A percentile compares a stretch with the other conserved stretches of the same genome.
These are phyloP conservation scores for Cheilinus undulatus DNA, from an alignment of 2,113 vertebrate genomes.

Conservation along the genomic window DNA sequence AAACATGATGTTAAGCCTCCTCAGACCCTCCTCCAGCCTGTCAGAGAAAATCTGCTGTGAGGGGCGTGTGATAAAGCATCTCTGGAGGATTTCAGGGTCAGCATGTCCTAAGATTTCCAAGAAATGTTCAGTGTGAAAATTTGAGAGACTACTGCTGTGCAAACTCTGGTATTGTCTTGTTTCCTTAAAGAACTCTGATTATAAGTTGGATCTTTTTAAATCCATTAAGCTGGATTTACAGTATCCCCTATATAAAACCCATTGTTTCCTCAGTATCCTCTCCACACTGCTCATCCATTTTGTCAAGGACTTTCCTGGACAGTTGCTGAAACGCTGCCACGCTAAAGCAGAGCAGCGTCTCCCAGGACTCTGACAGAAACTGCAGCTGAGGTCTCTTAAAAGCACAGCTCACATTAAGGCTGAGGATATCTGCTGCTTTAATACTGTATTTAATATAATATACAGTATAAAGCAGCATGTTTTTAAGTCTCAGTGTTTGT, in stretches of 20 bases:
- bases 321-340: conserved; percentile 57
- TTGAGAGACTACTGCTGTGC: no score
- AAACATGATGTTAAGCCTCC: no score
- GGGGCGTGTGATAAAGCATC: no score
- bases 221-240: not conserved
- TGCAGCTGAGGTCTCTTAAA: conserved; percentile 40
- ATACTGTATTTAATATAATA: not conserved
- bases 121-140: no score
- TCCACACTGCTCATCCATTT: conserved; percentile 63
- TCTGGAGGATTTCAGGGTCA: no score
- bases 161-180: not conserved
- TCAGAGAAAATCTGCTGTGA: no score
- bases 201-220: not conserved
- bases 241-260: conserved; percentile 6
- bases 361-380: conserved; percentile 51
- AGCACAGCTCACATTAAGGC: conserved; percentile 14
- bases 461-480: not conserved
- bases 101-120: no score
- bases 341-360: conserved; percentile 40
- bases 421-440: not conserved
- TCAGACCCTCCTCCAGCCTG: no score
- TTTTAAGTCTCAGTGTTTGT: not conserved
- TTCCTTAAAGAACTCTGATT: not conserved
- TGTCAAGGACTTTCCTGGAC: conserved; percentile 62
- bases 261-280: conserved; percentile 22